Percentiles rank a stretch among this genome's conserved stretches.
Evolutionary conservation across 2,888 invertebrate genomes (phyloP).

Genomic region (Lasiommata megera): DNA sequence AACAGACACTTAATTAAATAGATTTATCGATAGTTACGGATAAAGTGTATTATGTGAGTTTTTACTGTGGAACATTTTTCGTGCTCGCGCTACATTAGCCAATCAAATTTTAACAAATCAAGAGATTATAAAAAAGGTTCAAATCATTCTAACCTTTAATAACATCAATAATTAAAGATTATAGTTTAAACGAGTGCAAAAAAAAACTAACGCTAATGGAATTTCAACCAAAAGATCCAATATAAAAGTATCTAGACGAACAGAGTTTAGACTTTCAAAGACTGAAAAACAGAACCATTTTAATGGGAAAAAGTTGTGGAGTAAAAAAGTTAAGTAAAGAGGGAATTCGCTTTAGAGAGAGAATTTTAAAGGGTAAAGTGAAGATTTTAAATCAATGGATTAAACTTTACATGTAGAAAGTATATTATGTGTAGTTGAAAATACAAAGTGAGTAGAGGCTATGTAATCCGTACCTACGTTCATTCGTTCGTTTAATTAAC

Average conservation of each 20-base stretch:
- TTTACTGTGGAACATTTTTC: too few relatives aligned
- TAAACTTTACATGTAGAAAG: neutral
- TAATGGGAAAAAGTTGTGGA: constrained; percentile 26
- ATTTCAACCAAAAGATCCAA: constrained; percentile 25
- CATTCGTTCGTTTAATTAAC: too few relatives aligned
- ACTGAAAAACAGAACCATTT: constrained; percentile 29
- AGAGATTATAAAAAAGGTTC: too few relatives aligned
- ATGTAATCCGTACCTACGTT: too few relatives aligned
- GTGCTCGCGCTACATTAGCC: too few relatives aligned
- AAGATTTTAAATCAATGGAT: constrained; percentile 6
- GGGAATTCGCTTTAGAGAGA: constrained; percentile 20
- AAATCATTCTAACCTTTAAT: too few relatives aligned
- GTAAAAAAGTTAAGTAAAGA: constrained; percentile 20
- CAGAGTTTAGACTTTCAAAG: constrained; percentile 28
- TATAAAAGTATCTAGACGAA: constrained; percentile 23
- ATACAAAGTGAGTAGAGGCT: too few relatives aligned
- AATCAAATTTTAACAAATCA: too few relatives aligned
- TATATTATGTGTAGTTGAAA: too few relatives aligned
- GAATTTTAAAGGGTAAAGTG: constrained; percentile 20
- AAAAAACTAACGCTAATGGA: constrained; percentile 14
- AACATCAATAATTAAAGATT: neutral
- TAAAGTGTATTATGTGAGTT: too few relatives aligned
- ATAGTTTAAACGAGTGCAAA: neutral
- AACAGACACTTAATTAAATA: too few relatives aligned
- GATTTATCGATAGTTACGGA: too few relatives aligned